Conservation (phyloP, 1,140 invertebrate genomes). For the Heliconius hewitsoni region DNA sequence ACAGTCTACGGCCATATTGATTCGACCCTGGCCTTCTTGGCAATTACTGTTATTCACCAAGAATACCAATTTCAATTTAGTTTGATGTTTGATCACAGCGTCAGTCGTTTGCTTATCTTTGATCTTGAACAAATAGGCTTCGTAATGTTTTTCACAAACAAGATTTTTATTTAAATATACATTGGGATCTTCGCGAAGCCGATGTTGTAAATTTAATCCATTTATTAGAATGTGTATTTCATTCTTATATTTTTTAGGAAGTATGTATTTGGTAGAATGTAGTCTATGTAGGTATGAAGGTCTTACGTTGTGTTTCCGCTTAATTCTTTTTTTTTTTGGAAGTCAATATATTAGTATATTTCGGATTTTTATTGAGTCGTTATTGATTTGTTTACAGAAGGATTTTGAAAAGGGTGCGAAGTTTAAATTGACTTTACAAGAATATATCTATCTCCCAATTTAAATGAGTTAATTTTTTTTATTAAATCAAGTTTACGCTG, state of each 20-base stretch:
- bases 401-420: no score
- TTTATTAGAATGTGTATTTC: not conserved
- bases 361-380: no score
- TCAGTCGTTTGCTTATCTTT: not conserved
- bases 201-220: not conserved
- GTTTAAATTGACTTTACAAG: no score
- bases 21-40: constrained; percentile 28
- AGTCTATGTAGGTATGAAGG: no score
- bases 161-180: not conserved
- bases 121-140: constrained; percentile 2
- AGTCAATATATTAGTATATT: no score
- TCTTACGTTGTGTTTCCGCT: no score
- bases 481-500: no score
- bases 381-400: no score
- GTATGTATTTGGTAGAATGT: not conserved
- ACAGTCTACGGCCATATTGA: constrained; percentile 21
- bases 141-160: not conserved
- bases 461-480: no score
- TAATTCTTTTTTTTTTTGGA: no score
- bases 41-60: not conserved
- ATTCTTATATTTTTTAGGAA: not conserved
- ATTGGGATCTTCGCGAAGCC: not conserved
- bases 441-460: no score
- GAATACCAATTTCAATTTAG: not conserved
- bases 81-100: constrained; percentile 8